Conservation (phyloP, 2,888 invertebrate genomes). For the Zhuqinia jingwanae region DNA sequence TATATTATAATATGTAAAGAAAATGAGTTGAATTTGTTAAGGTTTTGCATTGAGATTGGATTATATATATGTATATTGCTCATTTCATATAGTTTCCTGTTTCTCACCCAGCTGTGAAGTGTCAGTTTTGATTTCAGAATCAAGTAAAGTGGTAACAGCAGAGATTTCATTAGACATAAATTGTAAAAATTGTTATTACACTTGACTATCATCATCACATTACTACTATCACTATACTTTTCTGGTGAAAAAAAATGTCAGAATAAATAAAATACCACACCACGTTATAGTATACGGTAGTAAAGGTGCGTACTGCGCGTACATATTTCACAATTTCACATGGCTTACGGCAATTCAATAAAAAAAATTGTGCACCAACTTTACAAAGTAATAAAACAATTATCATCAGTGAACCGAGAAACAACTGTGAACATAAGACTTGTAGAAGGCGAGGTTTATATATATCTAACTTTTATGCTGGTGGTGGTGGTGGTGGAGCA, state of each 20-base stretch:
- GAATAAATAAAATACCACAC: conserved; percentile 22
- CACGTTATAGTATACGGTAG: neutral
- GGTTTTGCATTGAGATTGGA: neutral
- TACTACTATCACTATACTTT: neutral
- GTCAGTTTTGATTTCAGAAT: conserved; percentile 50
- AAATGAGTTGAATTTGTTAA: too few relatives aligned
- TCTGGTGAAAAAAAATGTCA: conserved; percentile 15
- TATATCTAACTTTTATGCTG: too few relatives aligned
- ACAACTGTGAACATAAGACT: conserved; percentile 24
- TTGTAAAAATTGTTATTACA: neutral
- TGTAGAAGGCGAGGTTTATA: neutral
- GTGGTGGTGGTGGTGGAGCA: neutral
- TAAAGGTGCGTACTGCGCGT: neutral
- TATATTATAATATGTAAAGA: neutral
- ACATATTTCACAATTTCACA: neutral
- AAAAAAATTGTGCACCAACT: neutral
- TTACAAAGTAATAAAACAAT: neutral
- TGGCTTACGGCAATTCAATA: conserved; percentile 26
- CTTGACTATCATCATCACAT: neutral
- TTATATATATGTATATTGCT: neutral
- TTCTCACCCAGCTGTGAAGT: conserved; percentile 66
- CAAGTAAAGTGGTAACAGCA: conserved; percentile 3
- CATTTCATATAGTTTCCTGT: conserved; percentile 46
- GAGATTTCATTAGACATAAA: neutral
- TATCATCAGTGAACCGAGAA: conserved; percentile 59